A percentile compares a stretch with the other conserved stretches of the same genome.
These are phyloP conservation scores for Tricholaema leucomelas DNA, from an alignment of 2,113 vertebrate genomes.

Conservation along the genomic window DNA sequence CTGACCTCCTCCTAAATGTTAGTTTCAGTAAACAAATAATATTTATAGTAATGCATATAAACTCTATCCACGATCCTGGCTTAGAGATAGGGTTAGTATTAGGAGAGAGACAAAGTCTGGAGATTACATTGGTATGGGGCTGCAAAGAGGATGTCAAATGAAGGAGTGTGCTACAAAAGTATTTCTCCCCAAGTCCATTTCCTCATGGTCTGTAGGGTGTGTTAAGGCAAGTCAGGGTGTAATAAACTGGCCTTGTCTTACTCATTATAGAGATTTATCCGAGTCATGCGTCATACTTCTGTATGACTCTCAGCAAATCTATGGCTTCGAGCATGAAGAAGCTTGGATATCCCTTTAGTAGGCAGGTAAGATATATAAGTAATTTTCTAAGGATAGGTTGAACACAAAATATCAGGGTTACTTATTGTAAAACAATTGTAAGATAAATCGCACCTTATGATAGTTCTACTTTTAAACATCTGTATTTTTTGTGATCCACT, in stretches of 20 bases:
- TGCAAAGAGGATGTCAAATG: background rate
- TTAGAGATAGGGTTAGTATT: background rate
- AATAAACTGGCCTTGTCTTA: background rate
- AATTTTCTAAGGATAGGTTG: background rate
- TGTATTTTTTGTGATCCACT: background rate
- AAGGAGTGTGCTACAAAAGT: background rate
- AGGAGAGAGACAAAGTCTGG: background rate
- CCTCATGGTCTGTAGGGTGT: rapidly evolving
- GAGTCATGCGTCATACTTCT: background rate
- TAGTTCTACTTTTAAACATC: background rate
- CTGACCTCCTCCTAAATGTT: background rate
- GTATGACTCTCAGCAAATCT: background rate
- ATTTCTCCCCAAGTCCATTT: background rate
- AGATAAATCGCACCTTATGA: background rate
- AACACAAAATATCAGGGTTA: background rate
- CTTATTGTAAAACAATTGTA: background rate
- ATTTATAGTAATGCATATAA: background rate
- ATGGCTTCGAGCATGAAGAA: background rate
- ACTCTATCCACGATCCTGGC: background rate
- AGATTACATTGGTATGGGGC: background rate
- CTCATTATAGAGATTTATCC: background rate
- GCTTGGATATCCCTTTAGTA: background rate
- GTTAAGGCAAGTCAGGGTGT: background rate
- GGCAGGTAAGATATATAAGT: rapidly evolving
- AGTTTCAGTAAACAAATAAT: background rate